These are phyloP conservation scores for Platorchestia sp. DNA, from an alignment of 1,140 invertebrate species.

Conservation along the genomic window DNA sequence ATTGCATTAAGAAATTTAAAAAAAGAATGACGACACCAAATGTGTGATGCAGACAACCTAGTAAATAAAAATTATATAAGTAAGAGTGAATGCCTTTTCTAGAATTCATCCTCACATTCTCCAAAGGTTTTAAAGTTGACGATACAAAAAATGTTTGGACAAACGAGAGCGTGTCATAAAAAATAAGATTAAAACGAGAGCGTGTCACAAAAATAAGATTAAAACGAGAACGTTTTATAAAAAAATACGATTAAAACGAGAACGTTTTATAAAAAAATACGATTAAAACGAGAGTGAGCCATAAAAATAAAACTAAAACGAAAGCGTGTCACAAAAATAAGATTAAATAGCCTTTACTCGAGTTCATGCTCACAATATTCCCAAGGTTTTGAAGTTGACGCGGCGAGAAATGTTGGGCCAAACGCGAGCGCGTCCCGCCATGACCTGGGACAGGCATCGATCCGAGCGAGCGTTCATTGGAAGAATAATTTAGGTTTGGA, in stretches of 20 bases:
- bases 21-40: no score
- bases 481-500: background rate
- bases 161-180: background rate
- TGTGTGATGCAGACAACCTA: no score
- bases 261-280: no score
- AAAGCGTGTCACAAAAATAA: no score
- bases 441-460: background rate
- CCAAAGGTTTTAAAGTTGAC: background rate
- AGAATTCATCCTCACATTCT: background rate
- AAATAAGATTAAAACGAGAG: no score
- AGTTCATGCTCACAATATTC: background rate
- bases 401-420: background rate
- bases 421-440: background rate
- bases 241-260: no score
- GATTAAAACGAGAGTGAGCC: no score
- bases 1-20: no score
- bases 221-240: no score
- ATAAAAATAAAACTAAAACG: no score
- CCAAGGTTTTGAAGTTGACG: background rate
- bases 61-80: no score
- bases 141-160: background rate
- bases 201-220: no score
- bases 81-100: background rate
- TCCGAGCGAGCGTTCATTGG: background rate
- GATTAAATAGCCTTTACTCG: background rate